These are phyloP conservation scores for Clarias pachynema DNA, from an alignment of 2,797 vertebrate genomes.

Conservation along the genomic window DNA sequence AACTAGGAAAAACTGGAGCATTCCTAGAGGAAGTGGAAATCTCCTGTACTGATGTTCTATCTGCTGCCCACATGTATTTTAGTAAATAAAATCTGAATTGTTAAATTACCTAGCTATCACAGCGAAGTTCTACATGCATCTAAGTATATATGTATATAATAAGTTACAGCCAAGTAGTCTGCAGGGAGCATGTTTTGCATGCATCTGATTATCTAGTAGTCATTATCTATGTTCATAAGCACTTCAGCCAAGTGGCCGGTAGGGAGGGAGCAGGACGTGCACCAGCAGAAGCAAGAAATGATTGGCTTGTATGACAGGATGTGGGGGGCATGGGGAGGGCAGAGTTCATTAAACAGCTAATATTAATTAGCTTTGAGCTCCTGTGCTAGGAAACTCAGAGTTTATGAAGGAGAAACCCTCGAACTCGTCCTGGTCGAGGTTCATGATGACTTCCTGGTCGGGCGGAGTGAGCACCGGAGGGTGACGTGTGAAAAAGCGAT, in stretches of 20 bases:
- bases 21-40: slow-evolving; percentile 8
- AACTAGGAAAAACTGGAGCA: neutral
- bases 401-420: slow-evolving; percentile 88
- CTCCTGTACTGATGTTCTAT: neutral
- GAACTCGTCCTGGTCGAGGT: slow-evolving; percentile 99
- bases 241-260: slow-evolving; percentile 29
- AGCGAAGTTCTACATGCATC: slow-evolving; percentile 28
- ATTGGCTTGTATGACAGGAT: slow-evolving; percentile 12
- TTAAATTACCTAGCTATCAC: slow-evolving; percentile 10
- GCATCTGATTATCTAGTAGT: slow-evolving; percentile 46
- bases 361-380: slow-evolving; percentile 29
- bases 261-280: slow-evolving; percentile 37
- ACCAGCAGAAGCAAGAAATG: slow-evolving; percentile 31
- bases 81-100: neutral
- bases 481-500: slow-evolving; percentile 98
- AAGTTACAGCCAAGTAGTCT: slow-evolving; percentile 10
- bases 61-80: neutral
- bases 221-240: slow-evolving; percentile 45
- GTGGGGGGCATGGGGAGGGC: neutral
- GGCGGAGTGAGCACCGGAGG: slow-evolving; percentile 96
- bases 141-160: neutral
- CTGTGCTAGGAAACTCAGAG: slow-evolving; percentile 65
- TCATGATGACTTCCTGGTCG: slow-evolving; percentile 99
- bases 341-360: slow-evolving; percentile 11
- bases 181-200: slow-evolving; percentile 40